Conservation (phyloP, 2,888 invertebrate species). For the Cataglyphis albicans region DNA sequence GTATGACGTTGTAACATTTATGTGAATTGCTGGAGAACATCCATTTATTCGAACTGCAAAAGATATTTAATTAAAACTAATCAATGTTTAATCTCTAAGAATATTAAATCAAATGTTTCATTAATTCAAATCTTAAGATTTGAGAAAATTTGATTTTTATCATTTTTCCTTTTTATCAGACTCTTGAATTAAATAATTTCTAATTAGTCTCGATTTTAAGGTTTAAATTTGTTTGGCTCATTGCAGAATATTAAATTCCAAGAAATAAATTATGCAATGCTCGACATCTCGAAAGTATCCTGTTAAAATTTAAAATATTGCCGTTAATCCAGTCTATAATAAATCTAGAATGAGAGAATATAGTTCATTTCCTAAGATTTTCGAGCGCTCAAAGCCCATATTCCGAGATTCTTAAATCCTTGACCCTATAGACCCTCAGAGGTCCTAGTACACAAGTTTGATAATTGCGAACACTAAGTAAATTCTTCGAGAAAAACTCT, state of each 20-base stretch:
- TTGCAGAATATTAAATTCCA: background rate
- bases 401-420: conserved; percentile 51
- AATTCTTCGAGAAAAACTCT: conserved; percentile 5
- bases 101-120: background rate
- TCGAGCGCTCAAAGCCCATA: background rate
- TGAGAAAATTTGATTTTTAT: background rate
- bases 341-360: background rate
- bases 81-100: no score
- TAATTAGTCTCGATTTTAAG: background rate
- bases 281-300: background rate
- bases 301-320: background rate
- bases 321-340: background rate
- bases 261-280: background rate
- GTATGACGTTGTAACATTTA: no score
- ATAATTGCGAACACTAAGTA: conserved; percentile 28
- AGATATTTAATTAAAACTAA: background rate
- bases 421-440: conserved; percentile 38
- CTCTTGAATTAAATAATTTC: background rate
- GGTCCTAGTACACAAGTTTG: conserved; percentile 38
- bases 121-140: background rate
- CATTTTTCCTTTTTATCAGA: background rate
- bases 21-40: background rate
- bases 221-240: background rate
- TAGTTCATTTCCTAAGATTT: background rate
- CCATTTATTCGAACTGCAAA: background rate